Evolutionary conservation across 2,888 invertebrate genomes (phyloP).

Genomic region (Timema podura): DNA sequence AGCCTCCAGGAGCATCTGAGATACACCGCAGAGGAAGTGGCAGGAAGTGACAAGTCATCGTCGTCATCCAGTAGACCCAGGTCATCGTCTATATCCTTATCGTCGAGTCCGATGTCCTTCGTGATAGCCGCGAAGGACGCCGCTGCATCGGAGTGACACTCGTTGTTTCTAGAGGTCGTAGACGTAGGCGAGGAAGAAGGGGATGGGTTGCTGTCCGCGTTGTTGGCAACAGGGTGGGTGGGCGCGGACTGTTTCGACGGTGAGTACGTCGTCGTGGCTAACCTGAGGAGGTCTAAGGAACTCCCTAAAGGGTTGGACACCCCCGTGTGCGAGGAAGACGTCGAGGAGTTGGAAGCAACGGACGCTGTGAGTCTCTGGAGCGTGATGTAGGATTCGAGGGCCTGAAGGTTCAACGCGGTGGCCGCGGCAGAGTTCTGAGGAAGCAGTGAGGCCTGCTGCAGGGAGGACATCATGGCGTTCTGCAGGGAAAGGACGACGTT

Average conservation of each 20-base stretch:
- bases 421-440: conserved; percentile 81
- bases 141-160: conserved; percentile 50
- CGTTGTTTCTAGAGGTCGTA: conserved; percentile 47
- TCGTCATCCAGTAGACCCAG: conserved; percentile 57
- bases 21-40: conserved; percentile 51
- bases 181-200: conserved; percentile 38
- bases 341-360: conserved; percentile 44
- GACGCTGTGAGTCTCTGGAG: conserved; percentile 65
- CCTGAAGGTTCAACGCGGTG: conserved; percentile 79
- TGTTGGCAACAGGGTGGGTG: not conserved
- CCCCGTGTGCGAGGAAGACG: conserved; percentile 26
- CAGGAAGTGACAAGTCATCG: conserved; percentile 41
- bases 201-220: not conserved
- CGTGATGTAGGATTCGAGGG: conserved; percentile 79
- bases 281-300: conserved; percentile 20
- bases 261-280: conserved; percentile 20
- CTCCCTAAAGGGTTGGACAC: not conserved
- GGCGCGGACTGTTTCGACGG: not conserved
- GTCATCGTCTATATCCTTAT: conserved; percentile 23
- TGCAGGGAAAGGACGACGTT: conserved; percentile 77
- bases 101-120: conserved; percentile 20
- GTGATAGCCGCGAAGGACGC: conserved; percentile 48
- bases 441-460: conserved; percentile 77
- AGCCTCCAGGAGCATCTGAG: conserved; percentile 46
- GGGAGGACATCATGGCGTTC: conserved; percentile 78